Conservation (phyloP, 2,888 invertebrate species). For the Pristionchus entomophagus region DNA sequence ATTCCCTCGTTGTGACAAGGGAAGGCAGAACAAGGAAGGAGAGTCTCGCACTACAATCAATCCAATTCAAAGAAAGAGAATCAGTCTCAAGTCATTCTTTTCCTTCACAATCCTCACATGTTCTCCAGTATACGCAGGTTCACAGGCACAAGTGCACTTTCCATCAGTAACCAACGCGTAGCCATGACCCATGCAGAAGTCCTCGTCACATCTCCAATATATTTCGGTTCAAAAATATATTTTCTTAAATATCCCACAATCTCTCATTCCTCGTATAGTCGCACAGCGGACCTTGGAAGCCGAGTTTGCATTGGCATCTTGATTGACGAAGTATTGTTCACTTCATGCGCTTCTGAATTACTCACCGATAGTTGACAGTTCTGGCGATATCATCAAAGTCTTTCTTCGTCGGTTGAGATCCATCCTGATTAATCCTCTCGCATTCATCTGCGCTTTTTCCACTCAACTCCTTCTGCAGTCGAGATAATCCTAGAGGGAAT, state of each 20-base stretch:
- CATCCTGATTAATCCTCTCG: background rate
- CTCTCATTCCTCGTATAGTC: conserved; percentile 7
- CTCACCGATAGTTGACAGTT: conserved; percentile 18
- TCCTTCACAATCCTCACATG: background rate
- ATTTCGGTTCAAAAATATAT: no score
- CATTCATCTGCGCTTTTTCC: background rate
- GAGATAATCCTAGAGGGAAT: no score
- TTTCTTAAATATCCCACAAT: background rate
- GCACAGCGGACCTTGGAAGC: conserved; percentile 15
- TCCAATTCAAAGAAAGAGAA: background rate
- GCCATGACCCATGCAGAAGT: conserved; percentile 38
- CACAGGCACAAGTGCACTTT: background rate
- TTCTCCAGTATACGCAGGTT: conserved; percentile 30
- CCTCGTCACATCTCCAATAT: conserved; percentile 29
- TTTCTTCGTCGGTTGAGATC: background rate
- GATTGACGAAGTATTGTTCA: background rate
- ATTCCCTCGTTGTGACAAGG: conserved; percentile 25
- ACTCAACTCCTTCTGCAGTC: background rate
- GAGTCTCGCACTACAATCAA: background rate
- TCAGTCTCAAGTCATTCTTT: background rate
- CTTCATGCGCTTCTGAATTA: no score
- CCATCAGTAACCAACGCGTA: background rate
- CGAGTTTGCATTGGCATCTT: conserved; percentile 2
- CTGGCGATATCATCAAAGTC: background rate
- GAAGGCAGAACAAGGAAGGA: conserved; percentile 6